Evolutionary conservation across 1,140 invertebrate species (phyloP).

Genomic region (Orchestia grillus): DNA sequence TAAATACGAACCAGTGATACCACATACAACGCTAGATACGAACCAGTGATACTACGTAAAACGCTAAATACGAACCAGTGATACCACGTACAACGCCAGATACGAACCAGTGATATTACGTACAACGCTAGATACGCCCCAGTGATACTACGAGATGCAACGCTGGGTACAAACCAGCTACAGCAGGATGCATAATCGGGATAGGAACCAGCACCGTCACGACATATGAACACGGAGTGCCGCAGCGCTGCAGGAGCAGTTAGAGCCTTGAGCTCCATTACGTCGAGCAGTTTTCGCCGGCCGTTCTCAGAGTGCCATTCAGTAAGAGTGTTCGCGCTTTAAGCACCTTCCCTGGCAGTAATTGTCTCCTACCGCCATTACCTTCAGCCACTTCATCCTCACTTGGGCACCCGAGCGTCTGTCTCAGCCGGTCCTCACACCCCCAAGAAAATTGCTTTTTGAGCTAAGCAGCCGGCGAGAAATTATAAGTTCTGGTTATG

Average conservation of each 20-base stretch:
- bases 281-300: background rate
- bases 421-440: background rate
- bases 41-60: too few relatives aligned
- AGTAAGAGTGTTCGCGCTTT: slow-evolving; percentile 44
- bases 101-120: too few relatives aligned
- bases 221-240: background rate
- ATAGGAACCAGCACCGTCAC: too few relatives aligned
- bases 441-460: background rate
- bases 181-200: too few relatives aligned
- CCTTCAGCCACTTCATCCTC: background rate
- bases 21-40: too few relatives aligned
- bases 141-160: too few relatives aligned
- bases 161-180: background rate
- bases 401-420: background rate
- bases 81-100: too few relatives aligned
- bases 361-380: slow-evolving; percentile 29
- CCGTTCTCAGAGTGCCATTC: background rate
- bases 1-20: too few relatives aligned
- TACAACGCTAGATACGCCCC: too few relatives aligned
- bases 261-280: background rate
- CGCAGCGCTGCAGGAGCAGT: background rate
- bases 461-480: background rate
- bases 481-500: background rate
- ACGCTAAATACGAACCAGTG: background rate
- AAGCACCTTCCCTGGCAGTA: slow-evolving; percentile 46